Conservation (phyloP, 1,140 invertebrate genomes). For the Musca vetustissima region DNA sequence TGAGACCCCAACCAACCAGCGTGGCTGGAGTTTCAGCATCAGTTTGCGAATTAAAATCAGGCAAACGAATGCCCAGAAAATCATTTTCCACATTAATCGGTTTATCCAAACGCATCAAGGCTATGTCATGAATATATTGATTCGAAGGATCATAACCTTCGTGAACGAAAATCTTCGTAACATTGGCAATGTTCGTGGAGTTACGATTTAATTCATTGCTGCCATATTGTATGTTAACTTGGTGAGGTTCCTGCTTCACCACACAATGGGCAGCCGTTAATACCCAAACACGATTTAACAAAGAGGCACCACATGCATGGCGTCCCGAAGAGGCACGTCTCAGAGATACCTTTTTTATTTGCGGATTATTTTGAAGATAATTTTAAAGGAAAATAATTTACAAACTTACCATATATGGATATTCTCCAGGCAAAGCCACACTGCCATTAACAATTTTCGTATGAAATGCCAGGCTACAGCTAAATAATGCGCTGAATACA, state of each 20-base stretch:
- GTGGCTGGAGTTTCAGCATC: slow-evolving; percentile 31
- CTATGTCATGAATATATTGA: slow-evolving; percentile 45
- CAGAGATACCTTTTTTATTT: slow-evolving; percentile 44
- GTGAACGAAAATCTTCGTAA: slow-evolving; percentile 43
- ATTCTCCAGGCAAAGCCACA: slow-evolving; percentile 37
- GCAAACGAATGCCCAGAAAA: slow-evolving; percentile 38
- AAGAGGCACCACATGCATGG: slow-evolving; percentile 49
- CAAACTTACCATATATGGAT: slow-evolving; percentile 40
- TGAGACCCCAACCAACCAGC: slow-evolving; percentile 49
- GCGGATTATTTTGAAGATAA: no score
- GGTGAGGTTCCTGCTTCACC: slow-evolving; percentile 17
- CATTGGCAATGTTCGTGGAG: slow-evolving; percentile 33
- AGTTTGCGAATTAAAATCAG: slow-evolving; percentile 32
- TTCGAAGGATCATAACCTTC: slow-evolving; percentile 42
- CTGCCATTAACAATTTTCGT: slow-evolving; percentile 47
- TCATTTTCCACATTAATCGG: slow-evolving; percentile 31
- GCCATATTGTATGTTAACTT: slow-evolving; percentile 44
- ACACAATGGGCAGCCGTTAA: slow-evolving; percentile 51
- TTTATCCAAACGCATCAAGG: slow-evolving; percentile 35
- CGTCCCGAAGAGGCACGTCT: slow-evolving; percentile 38
- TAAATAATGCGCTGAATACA: background rate
- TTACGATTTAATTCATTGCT: slow-evolving; percentile 35
- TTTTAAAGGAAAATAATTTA: no score
- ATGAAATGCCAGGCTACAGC: background rate
- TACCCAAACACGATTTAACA: slow-evolving; percentile 46